Evolutionary conservation across 2,113 vertebrate genomes (phyloP).

Genomic region (Cebus imitator): DNA sequence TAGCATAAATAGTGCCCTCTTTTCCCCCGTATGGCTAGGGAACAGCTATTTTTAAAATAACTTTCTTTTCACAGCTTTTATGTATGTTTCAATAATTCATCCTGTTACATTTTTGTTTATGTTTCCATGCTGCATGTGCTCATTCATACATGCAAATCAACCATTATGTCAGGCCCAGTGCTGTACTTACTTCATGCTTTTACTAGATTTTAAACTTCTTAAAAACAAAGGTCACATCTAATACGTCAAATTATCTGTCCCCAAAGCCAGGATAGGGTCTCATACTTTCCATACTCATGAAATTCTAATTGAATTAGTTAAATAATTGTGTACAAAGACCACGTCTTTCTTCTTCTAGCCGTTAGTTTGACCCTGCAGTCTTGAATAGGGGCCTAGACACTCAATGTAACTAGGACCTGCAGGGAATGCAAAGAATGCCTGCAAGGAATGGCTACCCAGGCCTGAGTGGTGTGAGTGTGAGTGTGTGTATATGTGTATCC

Average conservation of each 20-base stretch:
- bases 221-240: neutral
- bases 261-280: neutral
- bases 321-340: neutral
- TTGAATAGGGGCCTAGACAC: neutral
- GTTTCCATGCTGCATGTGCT: neutral
- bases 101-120: neutral
- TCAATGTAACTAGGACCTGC: neutral
- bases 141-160: neutral
- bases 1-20: neutral
- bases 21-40: neutral
- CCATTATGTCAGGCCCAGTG: neutral
- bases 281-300: neutral
- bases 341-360: neutral
- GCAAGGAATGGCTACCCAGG: neutral
- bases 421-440: neutral
- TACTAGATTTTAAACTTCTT: neutral
- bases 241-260: neutral
- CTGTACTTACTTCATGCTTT: neutral
- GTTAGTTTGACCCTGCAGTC: neutral
- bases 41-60: neutral
- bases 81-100: neutral
- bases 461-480: fast-evolving
- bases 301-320: constrained; percentile 41
- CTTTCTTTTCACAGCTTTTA: neutral
- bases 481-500: neutral